Evolutionary conservation across 2,797 vertebrate genomes (phyloP).

Genomic region (Sarcoramphus papa): DNA sequence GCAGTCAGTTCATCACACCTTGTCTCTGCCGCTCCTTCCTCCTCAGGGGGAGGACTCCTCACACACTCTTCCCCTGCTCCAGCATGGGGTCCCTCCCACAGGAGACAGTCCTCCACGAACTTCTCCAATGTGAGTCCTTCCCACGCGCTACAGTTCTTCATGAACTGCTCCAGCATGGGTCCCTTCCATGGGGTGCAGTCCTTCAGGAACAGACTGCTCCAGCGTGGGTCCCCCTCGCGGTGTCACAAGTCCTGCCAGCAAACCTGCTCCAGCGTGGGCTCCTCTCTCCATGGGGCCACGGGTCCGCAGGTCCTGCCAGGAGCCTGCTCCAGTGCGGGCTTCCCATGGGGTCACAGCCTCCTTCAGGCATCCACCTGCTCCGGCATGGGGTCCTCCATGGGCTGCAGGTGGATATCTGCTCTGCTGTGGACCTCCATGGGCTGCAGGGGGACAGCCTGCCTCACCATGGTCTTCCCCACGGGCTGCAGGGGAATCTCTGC

Average conservation of each 20-base stretch:
- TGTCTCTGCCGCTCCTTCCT: not conserved
- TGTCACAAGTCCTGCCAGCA: too few relatives aligned
- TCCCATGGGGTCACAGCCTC: too few relatives aligned
- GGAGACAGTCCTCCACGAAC: not conserved
- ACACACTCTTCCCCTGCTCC: not conserved
- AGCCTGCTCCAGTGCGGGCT: too few relatives aligned
- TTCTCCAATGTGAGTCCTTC: not conserved
- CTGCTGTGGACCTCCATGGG: too few relatives aligned
- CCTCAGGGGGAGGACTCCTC: too few relatives aligned
- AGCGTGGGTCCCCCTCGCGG: not conserved
- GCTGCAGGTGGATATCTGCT: too few relatives aligned
- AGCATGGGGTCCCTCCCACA: too few relatives aligned
- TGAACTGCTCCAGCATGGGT: not conserved
- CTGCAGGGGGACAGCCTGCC: too few relatives aligned
- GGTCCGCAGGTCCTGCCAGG: too few relatives aligned
- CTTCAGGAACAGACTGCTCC: not conserved
- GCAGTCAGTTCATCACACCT: not conserved
- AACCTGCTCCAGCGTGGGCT: too few relatives aligned
- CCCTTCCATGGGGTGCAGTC: not conserved
- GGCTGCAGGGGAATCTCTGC: not conserved
- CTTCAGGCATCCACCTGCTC: not conserved
- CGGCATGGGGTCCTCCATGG: too few relatives aligned
- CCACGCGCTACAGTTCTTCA: not conserved
- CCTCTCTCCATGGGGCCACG: too few relatives aligned
- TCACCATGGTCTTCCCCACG: not conserved